Base-by-base conservation (phyloP, 2,113 vertebrate species). In the Mustelus asterias region DNA sequence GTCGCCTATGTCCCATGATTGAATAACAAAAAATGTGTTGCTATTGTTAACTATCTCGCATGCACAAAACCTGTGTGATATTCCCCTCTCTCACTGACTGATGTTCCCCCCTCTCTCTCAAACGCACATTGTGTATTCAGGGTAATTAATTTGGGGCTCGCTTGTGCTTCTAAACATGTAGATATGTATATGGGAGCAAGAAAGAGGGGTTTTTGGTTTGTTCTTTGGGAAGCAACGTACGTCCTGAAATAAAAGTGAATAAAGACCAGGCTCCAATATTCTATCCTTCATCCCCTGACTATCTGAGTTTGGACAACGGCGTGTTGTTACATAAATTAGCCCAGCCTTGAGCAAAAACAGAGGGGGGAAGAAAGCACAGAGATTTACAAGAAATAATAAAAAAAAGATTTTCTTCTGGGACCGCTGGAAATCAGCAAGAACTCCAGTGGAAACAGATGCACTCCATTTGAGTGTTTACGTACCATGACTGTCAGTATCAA, bases 371-470 rank as follows among this genome's bases (percentile, higher is more conserved):
- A 58, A 26, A 41, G n/a, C 63, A 94, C 18, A 24, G 65, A 63
- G 63, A 94, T 41, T 94, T 94, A 69, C 63, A 65, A 69, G 92
- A 33, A 69, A 83, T 18, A 5, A 37, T 16, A 94, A 94, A 94
- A 41, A 94, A 41, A 13, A 44, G 58, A 60, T 37, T 93, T 65
- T 37, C 63, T 10, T 72, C 44, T 48, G 67, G 67, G 65, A 29
- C 29, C 48, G 9, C 93, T 95, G 93, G 93, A 95, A 72, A 48
- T 41, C 37, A 4, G 48, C 41, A 95, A 95, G 93, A 44, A 22
- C 2, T 95, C 41, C 93, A 95, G 67, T 95, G 67, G 67, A 70
- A 95, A 95, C 89, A 93, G 89, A 93, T 93, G 89, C 63, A 37
- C 60, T 70, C 65, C 67, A 72, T 95, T 95, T 29, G 37, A 48